Percentiles rank a stretch among this genome's conserved stretches.
Evolutionary conservation across 2,113 vertebrate genomes (phyloP).

Genomic region (Oceanites oceanicus): DNA sequence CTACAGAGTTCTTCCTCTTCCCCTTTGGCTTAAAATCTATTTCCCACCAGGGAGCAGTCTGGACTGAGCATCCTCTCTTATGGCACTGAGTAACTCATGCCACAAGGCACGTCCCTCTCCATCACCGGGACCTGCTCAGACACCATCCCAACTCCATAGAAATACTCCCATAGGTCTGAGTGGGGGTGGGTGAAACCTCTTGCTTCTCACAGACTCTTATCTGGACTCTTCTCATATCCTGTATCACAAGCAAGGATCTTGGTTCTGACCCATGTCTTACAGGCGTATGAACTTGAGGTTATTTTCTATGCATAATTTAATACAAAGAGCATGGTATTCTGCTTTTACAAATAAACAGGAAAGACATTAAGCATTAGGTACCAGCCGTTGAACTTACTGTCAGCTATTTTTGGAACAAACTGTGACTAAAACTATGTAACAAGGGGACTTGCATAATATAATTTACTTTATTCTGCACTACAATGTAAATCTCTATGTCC

Average conservation of each 20-base stretch:
- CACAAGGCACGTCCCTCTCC: not conserved
- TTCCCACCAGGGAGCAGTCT: not conserved
- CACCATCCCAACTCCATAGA: not conserved
- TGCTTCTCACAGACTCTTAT: not conserved
- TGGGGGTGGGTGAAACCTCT: not conserved
- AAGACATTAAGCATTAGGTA: not conserved
- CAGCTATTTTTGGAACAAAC: not conserved
- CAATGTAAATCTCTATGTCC: not conserved
- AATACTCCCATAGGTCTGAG: not conserved
- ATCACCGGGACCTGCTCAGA: not conserved
- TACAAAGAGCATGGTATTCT: not conserved
- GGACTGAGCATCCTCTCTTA: not conserved
- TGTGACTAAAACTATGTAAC: not conserved
- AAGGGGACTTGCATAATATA: not conserved
- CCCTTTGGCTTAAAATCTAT: not conserved
- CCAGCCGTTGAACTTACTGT: not conserved
- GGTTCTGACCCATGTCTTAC: not conserved
- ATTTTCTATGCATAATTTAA: not conserved
- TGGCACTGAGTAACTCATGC: not conserved
- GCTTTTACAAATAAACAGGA: not conserved
- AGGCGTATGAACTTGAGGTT: not conserved
- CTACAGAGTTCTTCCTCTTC: not conserved
- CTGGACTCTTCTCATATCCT: not conserved
- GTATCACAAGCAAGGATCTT: not conserved
- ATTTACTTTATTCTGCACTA: not conserved